These are phyloP conservation scores for Paradoxurus hermaphroditus DNA, from an alignment of 2,113 vertebrate species.

Conservation along the genomic window DNA sequence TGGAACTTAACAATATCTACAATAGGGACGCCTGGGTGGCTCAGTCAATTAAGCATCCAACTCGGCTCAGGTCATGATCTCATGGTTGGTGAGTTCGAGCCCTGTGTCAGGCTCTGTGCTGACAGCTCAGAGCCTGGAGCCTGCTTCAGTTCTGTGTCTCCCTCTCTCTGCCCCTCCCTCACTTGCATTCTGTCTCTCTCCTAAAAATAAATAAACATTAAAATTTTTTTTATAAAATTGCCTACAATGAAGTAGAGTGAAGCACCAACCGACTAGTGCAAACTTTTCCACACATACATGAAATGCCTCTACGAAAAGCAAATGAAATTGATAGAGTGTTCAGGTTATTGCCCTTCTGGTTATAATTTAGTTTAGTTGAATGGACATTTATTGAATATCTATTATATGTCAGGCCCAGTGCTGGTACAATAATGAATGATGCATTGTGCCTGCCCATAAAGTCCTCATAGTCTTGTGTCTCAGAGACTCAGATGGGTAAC, in stretches of 20 bases:
- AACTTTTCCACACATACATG: background rate
- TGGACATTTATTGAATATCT: background rate
- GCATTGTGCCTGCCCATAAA: background rate
- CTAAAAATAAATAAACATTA: too few species aligned
- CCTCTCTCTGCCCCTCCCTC: too few species aligned
- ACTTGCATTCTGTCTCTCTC: too few species aligned
- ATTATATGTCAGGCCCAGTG: background rate
- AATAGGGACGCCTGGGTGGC: too few species aligned
- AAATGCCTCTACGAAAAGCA: background rate
- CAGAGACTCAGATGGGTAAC: background rate
- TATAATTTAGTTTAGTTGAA: background rate
- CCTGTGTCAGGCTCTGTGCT: too few species aligned
- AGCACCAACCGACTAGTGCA: background rate
- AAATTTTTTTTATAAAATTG: background rate
- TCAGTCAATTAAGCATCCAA: too few species aligned
- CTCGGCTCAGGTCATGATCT: too few species aligned
- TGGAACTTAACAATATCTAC: background rate
- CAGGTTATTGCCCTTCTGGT: background rate
- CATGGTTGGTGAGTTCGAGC: too few species aligned
- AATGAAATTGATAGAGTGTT: background rate
- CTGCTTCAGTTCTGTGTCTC: too few species aligned
- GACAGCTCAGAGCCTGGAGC: too few species aligned
- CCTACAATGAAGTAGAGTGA: background rate
- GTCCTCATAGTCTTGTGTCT: background rate
- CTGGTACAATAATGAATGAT: background rate